Evolutionary conservation across 2,888 invertebrate species (phyloP).

Genomic region (Noctua janthina): DNA sequence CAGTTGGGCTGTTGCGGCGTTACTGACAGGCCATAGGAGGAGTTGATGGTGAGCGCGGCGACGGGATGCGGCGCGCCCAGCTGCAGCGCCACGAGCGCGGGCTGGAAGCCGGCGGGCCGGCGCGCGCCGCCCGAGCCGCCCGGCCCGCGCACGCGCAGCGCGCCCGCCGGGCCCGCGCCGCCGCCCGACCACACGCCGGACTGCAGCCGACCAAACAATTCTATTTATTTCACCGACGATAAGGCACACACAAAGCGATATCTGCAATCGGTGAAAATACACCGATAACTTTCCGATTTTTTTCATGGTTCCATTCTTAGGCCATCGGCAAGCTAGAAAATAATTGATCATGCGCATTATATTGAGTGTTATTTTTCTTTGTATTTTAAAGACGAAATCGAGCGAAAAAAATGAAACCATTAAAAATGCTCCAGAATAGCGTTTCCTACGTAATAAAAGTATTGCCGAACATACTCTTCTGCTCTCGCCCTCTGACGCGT

Average conservation of each 20-base stretch:
- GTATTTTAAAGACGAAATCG: not conserved
- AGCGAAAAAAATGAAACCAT: not conserved
- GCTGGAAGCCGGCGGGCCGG: slow-evolving; percentile 99
- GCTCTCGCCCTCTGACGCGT: slow-evolving; percentile 75
- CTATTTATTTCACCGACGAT: not conserved
- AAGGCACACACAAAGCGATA: not conserved
- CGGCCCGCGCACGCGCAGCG: slow-evolving; percentile 84
- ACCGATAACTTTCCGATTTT: not conserved
- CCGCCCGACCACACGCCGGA: slow-evolving; percentile 73
- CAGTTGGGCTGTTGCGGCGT: not conserved
- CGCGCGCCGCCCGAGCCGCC: slow-evolving; percentile 90
- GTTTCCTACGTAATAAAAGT: not conserved
- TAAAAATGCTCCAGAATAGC: not conserved
- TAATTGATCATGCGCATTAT: not conserved
- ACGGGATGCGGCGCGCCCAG: slow-evolving; percentile 96
- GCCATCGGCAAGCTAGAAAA: not conserved
- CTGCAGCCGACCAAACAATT: slow-evolving; percentile 53
- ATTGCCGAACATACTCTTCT: slow-evolving; percentile 75
- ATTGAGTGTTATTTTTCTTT: not conserved
- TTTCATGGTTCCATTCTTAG: not conserved
- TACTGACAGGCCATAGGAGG: slow-evolving; percentile 98
- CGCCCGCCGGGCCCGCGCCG: slow-evolving; percentile 58
- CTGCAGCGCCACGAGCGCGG: slow-evolving; percentile 98
- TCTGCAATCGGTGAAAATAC: not conserved
- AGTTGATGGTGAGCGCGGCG: slow-evolving; percentile 97